phyloP scores from a whole-genome alignment of 2,888 invertebrate species.

The Oconnorella tubifera region DNA sequence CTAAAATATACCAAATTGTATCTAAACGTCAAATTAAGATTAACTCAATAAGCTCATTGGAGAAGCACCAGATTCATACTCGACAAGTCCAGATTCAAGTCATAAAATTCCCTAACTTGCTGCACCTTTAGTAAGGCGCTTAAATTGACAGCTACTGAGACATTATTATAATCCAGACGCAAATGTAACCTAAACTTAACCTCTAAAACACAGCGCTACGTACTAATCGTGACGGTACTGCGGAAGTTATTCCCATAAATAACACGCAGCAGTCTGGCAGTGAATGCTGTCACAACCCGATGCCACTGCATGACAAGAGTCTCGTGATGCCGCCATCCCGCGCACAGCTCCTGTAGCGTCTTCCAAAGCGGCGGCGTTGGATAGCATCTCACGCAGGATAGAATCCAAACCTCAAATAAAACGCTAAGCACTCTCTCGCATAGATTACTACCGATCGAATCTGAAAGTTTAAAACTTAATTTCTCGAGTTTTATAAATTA shows the following conservation, averaged over 20 bases:
- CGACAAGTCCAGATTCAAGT: no score
- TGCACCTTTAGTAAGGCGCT: no score
- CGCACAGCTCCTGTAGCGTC: constrained; percentile 84
- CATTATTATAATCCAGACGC: no score
- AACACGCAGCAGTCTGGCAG: constrained; percentile 74
- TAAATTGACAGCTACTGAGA: no score
- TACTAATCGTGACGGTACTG: constrained; percentile 25
- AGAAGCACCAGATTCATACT: no score
- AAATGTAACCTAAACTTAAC: no score
- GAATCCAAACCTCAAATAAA: constrained; percentile 81
- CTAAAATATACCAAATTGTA: no score
- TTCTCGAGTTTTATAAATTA: no score
- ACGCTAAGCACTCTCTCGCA: constrained; percentile 91
- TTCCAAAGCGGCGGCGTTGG: constrained; percentile 94
- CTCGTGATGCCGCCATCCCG: constrained; percentile 88
- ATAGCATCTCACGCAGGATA: constrained; percentile 75
- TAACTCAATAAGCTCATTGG: no score
- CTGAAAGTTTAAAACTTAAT: no score
- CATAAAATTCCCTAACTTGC: no score
- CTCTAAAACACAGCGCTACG: background rate
- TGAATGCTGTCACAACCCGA: constrained; percentile 82
- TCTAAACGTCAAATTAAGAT: no score
- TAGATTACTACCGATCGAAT: constrained; percentile 90
- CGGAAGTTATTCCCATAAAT: constrained; percentile 71
- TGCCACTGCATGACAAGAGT: constrained; percentile 93